Evolutionary conservation across 2,888 invertebrate species (phyloP), one percentile per base, ranked within the genome.

Genomic region (Tipula helvola): DNA sequence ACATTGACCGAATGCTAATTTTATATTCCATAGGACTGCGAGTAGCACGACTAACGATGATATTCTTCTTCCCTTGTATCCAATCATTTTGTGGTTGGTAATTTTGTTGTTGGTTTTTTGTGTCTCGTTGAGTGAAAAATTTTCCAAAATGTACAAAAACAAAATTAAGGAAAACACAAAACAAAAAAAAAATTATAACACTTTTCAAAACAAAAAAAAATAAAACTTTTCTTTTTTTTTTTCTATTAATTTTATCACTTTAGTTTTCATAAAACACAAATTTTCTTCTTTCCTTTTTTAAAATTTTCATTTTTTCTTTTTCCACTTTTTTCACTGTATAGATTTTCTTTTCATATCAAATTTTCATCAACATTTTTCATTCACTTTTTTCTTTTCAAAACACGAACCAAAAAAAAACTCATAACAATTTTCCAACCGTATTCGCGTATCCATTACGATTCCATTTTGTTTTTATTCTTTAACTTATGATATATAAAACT

Each of bases 1-100:
- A 92, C 93, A 90, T 92, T 93, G 90, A 91, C 44, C 42, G 16
- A 13, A 2, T 7, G 18, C 28, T 42, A 85, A 85, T 42, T 18
- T 85, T 42, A 44, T 85, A 85, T 85, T 16, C 84, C 84, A 84
- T 84, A 41, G 41, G 5, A 39, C n/a, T 36, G 84, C 39, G 5
- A 84, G 36, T 18, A 84, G 41, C 84, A 84, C 39, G 39, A 84
- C 36, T 16, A 85, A 42, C 42, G 85, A 42, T 13, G 42, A 84
- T 39, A 84, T n/a, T 39, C 7, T 39, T 36, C 13, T 10, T 18
- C 8, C 18, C 10, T 42, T 18, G 42, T 42, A 85, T 85, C 85
- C 41, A 85, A 85, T 42, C 85, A 85, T 85, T 39, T 42, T 42
- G 4, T 83, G 10, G 18, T 39, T 84, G n/a, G n/a, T n/a, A n/a